Evolutionary conservation across 2,797 vertebrate species (phyloP).

Genomic region (Discoglossus pictus): DNA sequence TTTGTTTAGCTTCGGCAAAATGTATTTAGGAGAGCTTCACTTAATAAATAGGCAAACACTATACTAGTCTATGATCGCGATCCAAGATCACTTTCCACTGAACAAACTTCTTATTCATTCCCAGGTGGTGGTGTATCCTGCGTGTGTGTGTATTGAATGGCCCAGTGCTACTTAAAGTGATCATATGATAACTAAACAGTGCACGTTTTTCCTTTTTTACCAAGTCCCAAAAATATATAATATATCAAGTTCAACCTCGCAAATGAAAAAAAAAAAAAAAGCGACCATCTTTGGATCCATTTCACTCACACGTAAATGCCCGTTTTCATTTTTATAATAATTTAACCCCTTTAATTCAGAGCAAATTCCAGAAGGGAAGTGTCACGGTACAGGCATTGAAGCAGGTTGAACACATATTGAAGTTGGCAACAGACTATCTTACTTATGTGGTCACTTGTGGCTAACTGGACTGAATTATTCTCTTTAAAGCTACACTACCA

Average conservation of each 20-base stretch:
- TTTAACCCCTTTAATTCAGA: conserved; percentile 41
- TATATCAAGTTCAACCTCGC: conserved; percentile 47
- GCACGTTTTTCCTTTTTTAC: conserved; percentile 67
- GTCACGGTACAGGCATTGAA: not conserved
- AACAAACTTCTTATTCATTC: too few relatives aligned
- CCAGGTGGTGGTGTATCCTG: too few relatives aligned
- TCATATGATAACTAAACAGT: conserved; percentile 61
- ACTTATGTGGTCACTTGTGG: conserved; percentile 52
- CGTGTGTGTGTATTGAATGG: too few relatives aligned
- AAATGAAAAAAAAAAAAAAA: conserved; percentile 62
- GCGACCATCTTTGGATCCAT: conserved; percentile 81
- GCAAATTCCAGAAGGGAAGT: too few relatives aligned
- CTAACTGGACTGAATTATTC: conserved; percentile 18
- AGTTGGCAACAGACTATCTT: conserved; percentile 59
- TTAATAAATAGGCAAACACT: too few relatives aligned
- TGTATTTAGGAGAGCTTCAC: too few relatives aligned
- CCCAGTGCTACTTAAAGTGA: too few relatives aligned
- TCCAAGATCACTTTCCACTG: too few relatives aligned
- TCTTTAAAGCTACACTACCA: conserved; percentile 23
- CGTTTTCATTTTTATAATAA: conserved; percentile 48
- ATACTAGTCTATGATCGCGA: too few relatives aligned
- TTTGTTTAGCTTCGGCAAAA: too few relatives aligned
- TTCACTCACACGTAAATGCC: conserved; percentile 67
- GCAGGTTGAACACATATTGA: not conserved
- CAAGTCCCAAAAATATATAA: conserved; percentile 63